Conservation (phyloP, 2,888 invertebrate species). For the Zygothrica quintamaculata region DNA sequence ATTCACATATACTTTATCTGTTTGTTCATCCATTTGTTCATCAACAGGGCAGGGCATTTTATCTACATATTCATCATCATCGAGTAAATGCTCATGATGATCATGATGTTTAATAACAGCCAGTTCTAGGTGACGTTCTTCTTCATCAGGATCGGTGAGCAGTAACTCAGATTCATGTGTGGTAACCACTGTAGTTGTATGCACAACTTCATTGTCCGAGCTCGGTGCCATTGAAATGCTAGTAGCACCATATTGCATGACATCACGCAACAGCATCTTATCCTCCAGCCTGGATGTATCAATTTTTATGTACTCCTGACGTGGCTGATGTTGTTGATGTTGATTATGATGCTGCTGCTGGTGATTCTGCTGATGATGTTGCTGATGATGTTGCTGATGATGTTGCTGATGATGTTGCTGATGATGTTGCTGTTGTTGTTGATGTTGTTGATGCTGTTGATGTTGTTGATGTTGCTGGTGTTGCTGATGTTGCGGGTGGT, state of each 20-base stretch:
- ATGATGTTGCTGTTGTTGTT: slow-evolving; percentile 44
- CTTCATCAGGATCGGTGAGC: slow-evolving; percentile 64
- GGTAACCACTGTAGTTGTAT: slow-evolving; percentile 49
- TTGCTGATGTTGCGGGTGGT: neutral
- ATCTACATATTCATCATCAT: slow-evolving; percentile 56
- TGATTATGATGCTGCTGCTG: slow-evolving; percentile 32
- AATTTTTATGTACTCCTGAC: slow-evolving; percentile 78
- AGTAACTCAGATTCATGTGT: slow-evolving; percentile 57
- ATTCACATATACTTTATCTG: slow-evolving; percentile 59
- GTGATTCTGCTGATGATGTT: neutral
- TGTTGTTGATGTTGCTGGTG: slow-evolving; percentile 49
- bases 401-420: slow-evolving; percentile 52
- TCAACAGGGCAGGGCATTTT: slow-evolving; percentile 40
- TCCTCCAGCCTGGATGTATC: slow-evolving; percentile 80
- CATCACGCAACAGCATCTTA: slow-evolving; percentile 79
- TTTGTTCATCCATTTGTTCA: slow-evolving; percentile 25
- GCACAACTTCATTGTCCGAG: slow-evolving; percentile 38
- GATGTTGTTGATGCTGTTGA: slow-evolving; percentile 35
- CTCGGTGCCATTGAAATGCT: slow-evolving; percentile 60
- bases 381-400: slow-evolving; percentile 42
- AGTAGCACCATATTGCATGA: slow-evolving; percentile 78
- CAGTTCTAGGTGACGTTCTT: slow-evolving; percentile 63
- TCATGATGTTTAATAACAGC: slow-evolving; percentile 56
- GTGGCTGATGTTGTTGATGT: slow-evolving; percentile 47
- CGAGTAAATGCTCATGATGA: slow-evolving; percentile 48